phyloP scores from a whole-genome alignment of 1,140 invertebrate species.

The Zaprionus inermis region DNA sequence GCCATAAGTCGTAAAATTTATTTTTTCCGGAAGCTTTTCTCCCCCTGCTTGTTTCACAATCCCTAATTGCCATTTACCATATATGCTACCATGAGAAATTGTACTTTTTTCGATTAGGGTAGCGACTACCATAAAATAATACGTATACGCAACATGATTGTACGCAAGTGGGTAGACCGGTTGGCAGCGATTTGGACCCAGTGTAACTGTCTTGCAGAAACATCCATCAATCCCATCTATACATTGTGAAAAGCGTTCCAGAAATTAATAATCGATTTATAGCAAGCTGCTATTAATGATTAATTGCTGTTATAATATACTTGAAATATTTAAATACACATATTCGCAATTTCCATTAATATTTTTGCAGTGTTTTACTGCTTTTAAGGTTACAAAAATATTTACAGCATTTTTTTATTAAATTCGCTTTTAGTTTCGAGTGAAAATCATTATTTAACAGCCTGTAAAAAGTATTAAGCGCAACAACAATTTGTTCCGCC shows the following conservation, averaged over 20 bases:
- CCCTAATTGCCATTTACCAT: constrained; percentile 9
- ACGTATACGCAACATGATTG: neutral
- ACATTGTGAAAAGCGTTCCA: neutral
- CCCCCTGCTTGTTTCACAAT: neutral
- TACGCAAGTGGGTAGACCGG: constrained; percentile 7
- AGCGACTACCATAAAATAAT: constrained; percentile 7
- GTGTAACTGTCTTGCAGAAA: neutral
- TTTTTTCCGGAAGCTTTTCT: constrained; percentile 16
- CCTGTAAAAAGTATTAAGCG: constrained; percentile 56
- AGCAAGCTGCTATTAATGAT: constrained; percentile 2
- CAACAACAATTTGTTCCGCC: constrained; percentile 62
- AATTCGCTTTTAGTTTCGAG: neutral
- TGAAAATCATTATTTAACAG: constrained; percentile 51
- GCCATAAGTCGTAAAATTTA: neutral
- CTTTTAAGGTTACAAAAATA: neutral
- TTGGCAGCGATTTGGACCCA: neutral
- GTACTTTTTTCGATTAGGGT: neutral
- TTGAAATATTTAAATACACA: neutral
- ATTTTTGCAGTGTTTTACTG: neutral
- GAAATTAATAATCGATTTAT: constrained; percentile 2
- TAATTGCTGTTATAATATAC: neutral
- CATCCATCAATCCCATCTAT: constrained; percentile 1
- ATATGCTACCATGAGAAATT: neutral
- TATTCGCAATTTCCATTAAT: neutral
- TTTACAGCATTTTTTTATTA: neutral